These are phyloP conservation scores for Platalea minor DNA, from an alignment of 2,797 vertebrate genomes.

Conservation along the genomic window DNA sequence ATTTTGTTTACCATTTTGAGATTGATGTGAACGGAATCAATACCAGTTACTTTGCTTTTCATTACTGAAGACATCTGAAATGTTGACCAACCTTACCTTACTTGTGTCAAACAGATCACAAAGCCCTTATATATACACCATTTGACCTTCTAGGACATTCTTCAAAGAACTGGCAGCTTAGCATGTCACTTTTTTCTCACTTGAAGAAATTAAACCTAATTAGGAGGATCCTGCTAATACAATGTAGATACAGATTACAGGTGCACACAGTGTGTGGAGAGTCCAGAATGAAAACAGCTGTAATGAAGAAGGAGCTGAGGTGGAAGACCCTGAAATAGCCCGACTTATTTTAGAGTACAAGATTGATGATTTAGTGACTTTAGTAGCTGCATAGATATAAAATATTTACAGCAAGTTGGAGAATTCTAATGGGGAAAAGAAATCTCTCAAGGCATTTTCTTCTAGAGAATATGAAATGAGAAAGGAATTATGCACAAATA, in stretches of 20 bases:
- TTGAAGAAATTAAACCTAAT: constrained; percentile 48
- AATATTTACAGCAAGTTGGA: background rate
- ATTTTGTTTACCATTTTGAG: constrained; percentile 30
- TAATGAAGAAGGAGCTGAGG: background rate
- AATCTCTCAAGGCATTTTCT: background rate
- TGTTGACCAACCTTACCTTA: constrained; percentile 8
- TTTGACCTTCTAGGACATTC: constrained; percentile 16
- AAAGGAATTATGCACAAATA: background rate
- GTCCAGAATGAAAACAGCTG: constrained; percentile 9
- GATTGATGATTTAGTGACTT: background rate
- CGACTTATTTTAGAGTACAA: background rate
- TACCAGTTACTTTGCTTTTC: constrained; percentile 46
- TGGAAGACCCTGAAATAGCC: background rate
- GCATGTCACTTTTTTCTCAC: background rate
- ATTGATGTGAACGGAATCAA: constrained; percentile 25
- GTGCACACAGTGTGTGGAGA: background rate
- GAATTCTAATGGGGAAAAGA: background rate
- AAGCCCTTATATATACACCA: background rate
- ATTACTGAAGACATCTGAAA: constrained; percentile 18
- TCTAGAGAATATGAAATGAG: background rate
- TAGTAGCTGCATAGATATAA: background rate
- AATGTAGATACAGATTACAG: background rate
- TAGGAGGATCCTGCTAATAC: constrained; percentile 3
- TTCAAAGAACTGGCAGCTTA: constrained; percentile 29
- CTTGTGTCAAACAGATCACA: background rate